Evolutionary conservation across 2,113 vertebrate species (phyloP), one percentile per base, ranked within the genome.

Genomic region (Solea solea): DNA sequence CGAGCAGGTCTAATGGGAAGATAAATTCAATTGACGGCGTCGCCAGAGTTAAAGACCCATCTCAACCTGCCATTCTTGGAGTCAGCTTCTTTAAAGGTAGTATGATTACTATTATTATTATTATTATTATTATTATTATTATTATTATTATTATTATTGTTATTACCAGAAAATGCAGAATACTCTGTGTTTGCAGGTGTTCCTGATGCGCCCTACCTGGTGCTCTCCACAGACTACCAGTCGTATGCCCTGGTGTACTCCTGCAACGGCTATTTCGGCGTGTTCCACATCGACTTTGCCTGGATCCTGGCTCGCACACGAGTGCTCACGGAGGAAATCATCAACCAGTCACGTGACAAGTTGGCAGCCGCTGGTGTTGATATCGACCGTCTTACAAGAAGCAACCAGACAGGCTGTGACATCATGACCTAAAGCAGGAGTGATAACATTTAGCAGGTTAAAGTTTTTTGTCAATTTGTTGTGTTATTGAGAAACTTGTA

Each of bases 241-340:
- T 73, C 78, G 0, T 80, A 81, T 6, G 16, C 87, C 28, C 65
- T 90, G 58, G 84, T 88, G 8, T 90, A 88, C 81, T 84, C 87
- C 15, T 90, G 89, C 16, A 21, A 21, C 0, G 41, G 85, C 9
- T 86, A 71, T 69, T 27, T 79, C 0, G 52, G 78, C 15, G 10
- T 86, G 3, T 82, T 88, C 55, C 68, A 86, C 51, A 0, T 88
- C 1, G 86, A 90, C 76, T 88, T 84, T 5, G 86, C 87, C 52
- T 89, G 89, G 87, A 80, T 90, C 69, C 74, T 90, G 74, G 52
- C 86, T 45, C 84, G 89, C 41, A 51, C 69, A 9, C 80, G 72
- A 10, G 25, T 7, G 0, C 53, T 88, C 53, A 11, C 53, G 0
- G 41, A 53, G 1, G 74, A 62, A 1, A 2, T 65, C 9, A 2